Base-by-base conservation (phyloP, 2,113 vertebrate genomes). In the Ceyx melanurus region DNA sequence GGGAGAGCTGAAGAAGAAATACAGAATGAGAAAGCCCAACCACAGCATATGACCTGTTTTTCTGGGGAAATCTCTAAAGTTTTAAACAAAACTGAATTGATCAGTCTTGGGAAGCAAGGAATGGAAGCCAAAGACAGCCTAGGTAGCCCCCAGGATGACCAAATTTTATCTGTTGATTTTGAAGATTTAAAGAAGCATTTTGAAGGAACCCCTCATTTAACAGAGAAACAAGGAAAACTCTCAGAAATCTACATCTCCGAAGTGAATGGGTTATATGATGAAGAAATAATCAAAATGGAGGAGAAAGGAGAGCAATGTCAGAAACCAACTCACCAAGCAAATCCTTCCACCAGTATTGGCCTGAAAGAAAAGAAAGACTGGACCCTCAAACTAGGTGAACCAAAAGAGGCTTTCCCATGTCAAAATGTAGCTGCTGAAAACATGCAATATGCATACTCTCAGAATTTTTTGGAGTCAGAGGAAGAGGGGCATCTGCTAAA, bases 61-160 rank as follows among this genome's bases (percentile, higher is more conserved):
- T 28, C 51, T 64, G 96, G 50, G 29, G 61, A 45, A 65, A 26
- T 28, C 31, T 93, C 65, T 43, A 37, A 93, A 86, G 22, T 97
- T 72, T 88, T 97, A 73, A n/a, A 35, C 78, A 94, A 96, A 67
- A 91, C 92, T 75, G 87, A 95, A 66, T 67, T 91, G 23, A 73
- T 90, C 50, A 92, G 92, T 37, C 78, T 74, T 26, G 61, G 50
- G 40, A 89, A 50, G 5, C 80, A 91, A 64, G 45, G 71, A 48
- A 86, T 68, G 13, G 78, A 93, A 68, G 50, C 25, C n/a, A 60
- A 6, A 87, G 42, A 19, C 31, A 58, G 26, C 21, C 6, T 22
- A 15, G 14, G 6, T 48, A 72, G 28, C 21, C 25, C 3, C 3
- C 48, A 75, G 26, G 17, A 6, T 57, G 17, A 58, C 25, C 60